Evolutionary conservation across 2,113 vertebrate genomes (phyloP), one percentile per base, ranked within the genome.

Genomic region (Laterallus jamaicensis): DNA sequence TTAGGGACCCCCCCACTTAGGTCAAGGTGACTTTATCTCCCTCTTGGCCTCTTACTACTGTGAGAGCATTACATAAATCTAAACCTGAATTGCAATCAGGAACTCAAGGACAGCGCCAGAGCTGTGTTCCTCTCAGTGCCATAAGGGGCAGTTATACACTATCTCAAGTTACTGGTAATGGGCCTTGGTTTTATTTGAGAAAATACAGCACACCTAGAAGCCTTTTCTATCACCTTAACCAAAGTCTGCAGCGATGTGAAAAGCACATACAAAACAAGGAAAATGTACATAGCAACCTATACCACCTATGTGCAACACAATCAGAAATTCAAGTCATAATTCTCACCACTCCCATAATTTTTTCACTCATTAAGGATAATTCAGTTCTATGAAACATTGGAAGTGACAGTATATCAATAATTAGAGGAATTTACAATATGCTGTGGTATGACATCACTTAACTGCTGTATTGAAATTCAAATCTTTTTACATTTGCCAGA

Each of bases 251-350:
- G 98, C 97, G 54, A 96, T 97, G 97, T 98, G 98, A 98, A 98
- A 98, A 98, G 98, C 98, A 98, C 98, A 98, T 98, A 97, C 95
- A 98, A 98, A 98, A 98, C 95, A 98, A 97, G 95, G 98, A 97
- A 97, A 98, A 98, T 98, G 98, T 97, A 98, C 98, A 97, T 97
- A 98, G 98, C 98, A 94, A 97, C 98, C 97, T 97, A 98, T 98
- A 97, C 97, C 95, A 96, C 97, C 98, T 98, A 98, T 98, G 98
- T 98, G 98, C 98, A 98, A 98, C 98, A 98, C 98, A 97, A 98
- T 98, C 97, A 95, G 96, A 98, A 98, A 97, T 99, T 99, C 99
- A 99, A 99, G 99, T 99, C 98, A 98, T 98, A 96, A 98, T 98
- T 97, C 97, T 98, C 93, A 98, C 97, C 97, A 97, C 97, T 97